Base-by-base conservation (phyloP, 1,140 invertebrate genomes). In the Drosophila nasuta region DNA sequence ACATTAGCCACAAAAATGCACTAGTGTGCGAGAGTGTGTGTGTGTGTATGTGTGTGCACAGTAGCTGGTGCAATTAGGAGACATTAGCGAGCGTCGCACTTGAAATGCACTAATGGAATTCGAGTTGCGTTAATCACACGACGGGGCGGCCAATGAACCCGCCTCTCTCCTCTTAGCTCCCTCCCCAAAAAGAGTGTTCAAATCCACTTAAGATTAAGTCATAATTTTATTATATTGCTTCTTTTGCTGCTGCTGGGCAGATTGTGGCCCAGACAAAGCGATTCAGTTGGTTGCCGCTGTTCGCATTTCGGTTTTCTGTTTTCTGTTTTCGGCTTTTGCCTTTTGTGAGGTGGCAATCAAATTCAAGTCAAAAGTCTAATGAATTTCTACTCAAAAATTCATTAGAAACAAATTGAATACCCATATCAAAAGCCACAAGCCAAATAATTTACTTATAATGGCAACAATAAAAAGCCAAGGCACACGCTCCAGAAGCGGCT, bases 191-290 rank as follows among this genome's bases (percentile, higher is more conserved):
- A 80, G 77, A 87, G 80, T 25, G 20, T 69, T 7, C 60, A 78
- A 89, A 88, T 89, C 77, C 83, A 88, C 85, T 88, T 83, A 83
- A 83, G 85, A 88, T 88, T 83, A 83, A 87, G 66, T 88, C 79
- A 82, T 86, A 74, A 86, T 63, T 58, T 17, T 33, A 38, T 58
- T 67, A 15, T 33, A 46, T 51, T 33, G 60, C 45, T 41, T 63
- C 43, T 45, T 49, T 38, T 25, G 20, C 20, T 25, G 20, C 20
- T 25, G 20, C 20, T 67, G n/a, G 20, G 20, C 20, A 25, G 20
- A 49, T 3, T 25, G 33, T 17, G 49, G 5, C 20, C 20, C n/a
- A 45, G 51, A 45, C 62, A 45, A 30, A 65, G 51, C 54, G 20
- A 56, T 41, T 46, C 43, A 45, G 41, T 15, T 54, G 41, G 28